Evolutionary conservation across 2,888 invertebrate species (phyloP), one percentile per base, ranked within the genome.

Genomic region (Diadegma fenestrale): DNA sequence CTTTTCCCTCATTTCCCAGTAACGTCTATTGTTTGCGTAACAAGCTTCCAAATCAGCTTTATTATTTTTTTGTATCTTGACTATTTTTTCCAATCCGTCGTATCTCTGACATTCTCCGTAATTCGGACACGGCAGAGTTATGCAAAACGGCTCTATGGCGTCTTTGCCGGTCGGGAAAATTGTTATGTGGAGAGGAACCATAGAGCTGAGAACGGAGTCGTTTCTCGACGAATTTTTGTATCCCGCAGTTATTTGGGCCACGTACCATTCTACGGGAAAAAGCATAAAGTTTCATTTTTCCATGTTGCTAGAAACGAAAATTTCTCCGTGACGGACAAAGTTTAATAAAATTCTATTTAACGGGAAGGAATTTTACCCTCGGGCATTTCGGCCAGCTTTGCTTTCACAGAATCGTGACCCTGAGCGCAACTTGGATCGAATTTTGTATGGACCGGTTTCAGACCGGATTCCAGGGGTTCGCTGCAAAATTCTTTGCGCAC

Each of bases 1-100:
- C 14, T 82, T 87, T n/a, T 88, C 88, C 43, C 94, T 89, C 92
- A 93, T 93, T 83, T 89, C 89, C 93, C 93, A 93, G 83, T 93
- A 94, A 19, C 90, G 83, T 22, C 80, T 79, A 73, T 89, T 89
- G 82, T 90, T 89, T 0, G 77, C 78, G 72, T 93, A 94, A 86
- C 87, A 82, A 63, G 90, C 88, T 72, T 89, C 87, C n/a, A 94
- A 87, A 43, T 91, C 90, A 0, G 90, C 86, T 69, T 90, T 92
- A 58, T 92, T 91, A 19, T 76, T 90, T 66, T 88, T 88, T 17
- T 94, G 84, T 43, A 94, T 81, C 12, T 86, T 88, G 8, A 91
- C 90, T 45, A 94, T 91, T 87, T 93, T 92, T 43, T 85, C 81
- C 77, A 92, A 91, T 43, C 93, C 89, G 77, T 94, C 93, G 64